Evolutionary conservation across 2,113 vertebrate genomes (phyloP), one percentile per base, ranked within the genome.

Genomic region (Tachycineta bicolor): DNA sequence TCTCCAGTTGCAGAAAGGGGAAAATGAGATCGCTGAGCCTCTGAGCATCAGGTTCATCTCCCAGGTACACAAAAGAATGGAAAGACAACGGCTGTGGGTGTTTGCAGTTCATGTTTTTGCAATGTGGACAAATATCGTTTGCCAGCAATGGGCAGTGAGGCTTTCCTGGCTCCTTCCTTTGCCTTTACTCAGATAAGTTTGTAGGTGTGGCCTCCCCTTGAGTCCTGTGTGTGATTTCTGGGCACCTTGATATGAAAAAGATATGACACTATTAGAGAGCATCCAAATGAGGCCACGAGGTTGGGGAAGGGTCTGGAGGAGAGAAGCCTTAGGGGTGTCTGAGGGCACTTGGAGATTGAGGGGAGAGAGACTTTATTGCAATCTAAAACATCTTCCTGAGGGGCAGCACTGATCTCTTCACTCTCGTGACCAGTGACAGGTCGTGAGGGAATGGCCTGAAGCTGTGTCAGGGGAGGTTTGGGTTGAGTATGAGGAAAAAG

Each of bases 21-120:
- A 23, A 58, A 29, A 31, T 12, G 43, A 68, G 63, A 13, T 46
- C 15, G 0, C 43, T 5, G 53, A 68, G 65, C 29, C 31, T 69
- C 83, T 46, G 82, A 52, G 39, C 5, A 2, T 46, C 17, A 33
- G 14, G 16, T 50, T 59, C 20, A 10, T 25, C 60, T 78, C 65
- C 65, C 24, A 11, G 0, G 9, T 6, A 2, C 4, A 21, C 22
- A 20, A 5, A 23, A 5, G 1, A 28, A 9, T 1, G 34, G 46
- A 3, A 49, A n/a, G 73, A 53, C 14, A 5, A 2, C 5, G 23
- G 3, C 74, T 55, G 67, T 44, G 14, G 53, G 0, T 41, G 2
- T 14, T 77, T 33, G 73, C 43, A 20, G 34, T 11, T 14, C 11
- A 0, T 0, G 0, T 1, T 56, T 44, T 11, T 43, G 62, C 76